phyloP scores from a whole-genome alignment of 2,888 invertebrate species.

The Cremastobaeus sp. region DNA sequence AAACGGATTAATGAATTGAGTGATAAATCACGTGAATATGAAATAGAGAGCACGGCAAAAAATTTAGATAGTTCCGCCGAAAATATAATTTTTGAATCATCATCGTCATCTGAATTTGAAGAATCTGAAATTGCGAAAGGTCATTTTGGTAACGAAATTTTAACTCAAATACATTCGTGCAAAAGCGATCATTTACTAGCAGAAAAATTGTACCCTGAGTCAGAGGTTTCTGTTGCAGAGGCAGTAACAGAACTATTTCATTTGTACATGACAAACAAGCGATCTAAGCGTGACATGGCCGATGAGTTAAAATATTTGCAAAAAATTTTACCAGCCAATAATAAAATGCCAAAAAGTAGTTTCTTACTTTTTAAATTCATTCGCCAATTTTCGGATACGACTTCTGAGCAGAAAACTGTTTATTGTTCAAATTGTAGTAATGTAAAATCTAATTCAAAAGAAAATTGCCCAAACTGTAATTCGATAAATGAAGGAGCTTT shows the following conservation, averaged over 20 bases:
- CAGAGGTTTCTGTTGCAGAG: not conserved
- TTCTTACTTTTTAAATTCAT: constrained; percentile 2
- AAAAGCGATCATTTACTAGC: too few relatives aligned
- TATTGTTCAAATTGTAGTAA: not conserved
- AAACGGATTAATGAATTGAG: too few relatives aligned
- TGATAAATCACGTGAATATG: too few relatives aligned
- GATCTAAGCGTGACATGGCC: constrained; percentile 6
- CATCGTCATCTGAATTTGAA: too few relatives aligned
- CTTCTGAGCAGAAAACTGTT: not conserved
- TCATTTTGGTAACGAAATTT: too few relatives aligned
- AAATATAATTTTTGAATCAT: too few relatives aligned
- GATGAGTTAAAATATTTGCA: constrained; percentile 3
- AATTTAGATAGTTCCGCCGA: too few relatives aligned
- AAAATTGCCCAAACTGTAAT: not conserved
- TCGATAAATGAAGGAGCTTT: not conserved
- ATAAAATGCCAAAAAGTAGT: constrained; percentile 8
- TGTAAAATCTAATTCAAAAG: not conserved
- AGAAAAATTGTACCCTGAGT: too few relatives aligned
- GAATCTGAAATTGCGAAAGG: too few relatives aligned
- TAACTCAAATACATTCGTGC: too few relatives aligned
- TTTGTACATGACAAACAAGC: constrained; percentile 3
- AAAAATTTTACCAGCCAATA: constrained; percentile 1
- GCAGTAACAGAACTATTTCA: constrained; percentile 7
- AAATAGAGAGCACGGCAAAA: too few relatives aligned
- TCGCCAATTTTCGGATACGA: not conserved